Evolutionary conservation across 2,113 vertebrate species (phyloP).

Genomic region (Arvicanthis niloticus): DNA sequence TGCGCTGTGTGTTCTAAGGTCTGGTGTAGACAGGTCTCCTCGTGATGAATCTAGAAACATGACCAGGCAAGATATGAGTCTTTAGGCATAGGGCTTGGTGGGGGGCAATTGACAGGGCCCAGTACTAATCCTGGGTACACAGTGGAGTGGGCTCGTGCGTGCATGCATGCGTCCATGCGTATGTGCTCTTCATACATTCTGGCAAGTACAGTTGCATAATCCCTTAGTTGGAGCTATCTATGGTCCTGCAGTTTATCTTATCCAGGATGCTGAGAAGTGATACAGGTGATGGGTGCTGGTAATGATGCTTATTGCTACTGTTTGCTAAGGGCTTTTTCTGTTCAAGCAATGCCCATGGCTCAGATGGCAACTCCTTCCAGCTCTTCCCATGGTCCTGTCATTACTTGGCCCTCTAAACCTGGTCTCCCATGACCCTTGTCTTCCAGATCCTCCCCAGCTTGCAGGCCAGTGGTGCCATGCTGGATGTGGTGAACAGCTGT

Average conservation of each 20-base stretch:
- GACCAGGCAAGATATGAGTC: accelerated
- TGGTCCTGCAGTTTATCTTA: background rate
- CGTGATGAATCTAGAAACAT: accelerated
- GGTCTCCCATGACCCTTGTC: background rate
- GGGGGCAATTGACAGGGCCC: accelerated
- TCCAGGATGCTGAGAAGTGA: background rate
- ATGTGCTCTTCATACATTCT: background rate
- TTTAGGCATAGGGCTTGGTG: background rate
- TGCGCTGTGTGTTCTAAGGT: accelerated
- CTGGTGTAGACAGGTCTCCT: accelerated
- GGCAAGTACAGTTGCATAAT: accelerated
- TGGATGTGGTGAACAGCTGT: constrained; percentile 92
- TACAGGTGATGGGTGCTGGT: background rate
- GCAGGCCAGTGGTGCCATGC: constrained; percentile 87
- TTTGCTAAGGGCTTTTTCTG: background rate
- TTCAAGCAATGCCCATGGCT: accelerated
- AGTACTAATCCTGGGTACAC: accelerated
- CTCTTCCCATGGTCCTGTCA: accelerated
- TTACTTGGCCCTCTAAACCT: accelerated
- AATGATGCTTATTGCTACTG: accelerated
- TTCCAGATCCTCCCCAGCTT: constrained; percentile 89
- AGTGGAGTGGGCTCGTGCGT: background rate
- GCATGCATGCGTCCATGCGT: accelerated
- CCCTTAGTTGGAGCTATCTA: accelerated
- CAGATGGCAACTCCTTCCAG: accelerated